phyloP scores from a whole-genome alignment of 2,113 vertebrate species.

The Delphinus delphis region DNA sequence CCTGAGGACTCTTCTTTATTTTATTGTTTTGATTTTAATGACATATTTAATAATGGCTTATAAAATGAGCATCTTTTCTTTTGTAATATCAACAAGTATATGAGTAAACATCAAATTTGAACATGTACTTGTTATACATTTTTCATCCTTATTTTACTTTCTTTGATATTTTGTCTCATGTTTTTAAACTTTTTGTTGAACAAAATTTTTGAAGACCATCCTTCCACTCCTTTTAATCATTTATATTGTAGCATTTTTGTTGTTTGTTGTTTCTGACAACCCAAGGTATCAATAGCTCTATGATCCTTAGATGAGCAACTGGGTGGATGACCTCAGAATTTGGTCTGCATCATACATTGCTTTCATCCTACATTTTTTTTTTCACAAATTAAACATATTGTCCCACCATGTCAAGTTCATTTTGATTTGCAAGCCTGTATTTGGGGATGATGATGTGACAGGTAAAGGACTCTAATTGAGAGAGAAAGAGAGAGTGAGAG shows the following conservation, averaged over 20 bases:
- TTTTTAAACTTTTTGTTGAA: neutral
- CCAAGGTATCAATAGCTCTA: neutral
- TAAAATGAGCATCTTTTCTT: neutral
- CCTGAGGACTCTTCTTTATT: neutral
- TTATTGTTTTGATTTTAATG: neutral
- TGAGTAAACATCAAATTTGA: neutral
- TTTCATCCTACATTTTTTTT: neutral
- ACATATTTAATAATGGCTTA: neutral
- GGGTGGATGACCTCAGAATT: neutral
- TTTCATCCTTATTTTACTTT: neutral
- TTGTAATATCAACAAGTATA: neutral
- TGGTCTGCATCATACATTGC: neutral
- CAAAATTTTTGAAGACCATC: neutral
- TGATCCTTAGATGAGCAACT: neutral
- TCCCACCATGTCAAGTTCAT: neutral
- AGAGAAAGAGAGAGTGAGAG: neutral
- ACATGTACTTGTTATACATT: neutral
- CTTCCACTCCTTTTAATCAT: neutral
- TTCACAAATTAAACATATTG: neutral
- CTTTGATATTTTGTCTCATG: neutral
- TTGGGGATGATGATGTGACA: neutral
- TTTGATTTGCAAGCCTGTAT: neutral
- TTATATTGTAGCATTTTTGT: neutral
- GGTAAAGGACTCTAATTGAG: neutral
- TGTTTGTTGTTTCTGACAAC: neutral